phyloP scores from a whole-genome alignment of 2,797 vertebrate species.

The Oreochromis grahami region DNA sequence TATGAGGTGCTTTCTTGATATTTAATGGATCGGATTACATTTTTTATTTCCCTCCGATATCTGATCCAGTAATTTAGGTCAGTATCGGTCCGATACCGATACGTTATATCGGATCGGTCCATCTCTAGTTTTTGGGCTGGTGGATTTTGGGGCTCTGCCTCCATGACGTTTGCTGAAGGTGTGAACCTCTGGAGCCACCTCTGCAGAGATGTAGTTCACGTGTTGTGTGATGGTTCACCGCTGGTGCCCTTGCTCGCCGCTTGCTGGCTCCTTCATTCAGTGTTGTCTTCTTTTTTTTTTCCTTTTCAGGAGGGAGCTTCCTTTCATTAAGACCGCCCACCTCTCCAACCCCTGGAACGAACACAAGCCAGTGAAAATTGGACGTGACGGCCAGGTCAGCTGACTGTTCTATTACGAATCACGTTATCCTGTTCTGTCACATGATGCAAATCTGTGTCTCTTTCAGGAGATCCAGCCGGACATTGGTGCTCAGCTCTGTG shows the following conservation, averaged over 20 bases:
- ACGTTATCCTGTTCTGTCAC: neutral
- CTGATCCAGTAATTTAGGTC: no score
- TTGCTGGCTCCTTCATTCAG: neutral
- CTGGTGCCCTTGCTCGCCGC: neutral
- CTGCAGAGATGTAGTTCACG: neutral
- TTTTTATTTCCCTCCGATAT: no score
- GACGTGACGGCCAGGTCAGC: conserved; percentile 94
- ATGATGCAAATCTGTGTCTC: neutral
- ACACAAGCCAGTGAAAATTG: conserved; percentile 97
- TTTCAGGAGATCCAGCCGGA: conserved; percentile 93
- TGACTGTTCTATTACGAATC: neutral
- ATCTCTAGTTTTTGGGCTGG: neutral
- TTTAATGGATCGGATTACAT: no score
- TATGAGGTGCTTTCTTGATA: no score
- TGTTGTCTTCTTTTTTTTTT: neutral
- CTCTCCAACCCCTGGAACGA: conserved; percentile 98
- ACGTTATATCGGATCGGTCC: no score
- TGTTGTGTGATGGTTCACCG: neutral
- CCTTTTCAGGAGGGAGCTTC: conserved; percentile 85
- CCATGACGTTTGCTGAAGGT: neutral
- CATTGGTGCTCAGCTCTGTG: conserved; percentile 92
- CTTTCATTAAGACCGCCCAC: conserved; percentile 95
- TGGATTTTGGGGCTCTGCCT: neutral
- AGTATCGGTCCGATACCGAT: no score
- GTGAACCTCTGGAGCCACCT: neutral